A percentile compares a stretch with the other conserved stretches of the same genome.
These are phyloP conservation scores for Eulemur albifrons DNA, from an alignment of 2,797 vertebrate genomes.

Conservation along the genomic window DNA sequence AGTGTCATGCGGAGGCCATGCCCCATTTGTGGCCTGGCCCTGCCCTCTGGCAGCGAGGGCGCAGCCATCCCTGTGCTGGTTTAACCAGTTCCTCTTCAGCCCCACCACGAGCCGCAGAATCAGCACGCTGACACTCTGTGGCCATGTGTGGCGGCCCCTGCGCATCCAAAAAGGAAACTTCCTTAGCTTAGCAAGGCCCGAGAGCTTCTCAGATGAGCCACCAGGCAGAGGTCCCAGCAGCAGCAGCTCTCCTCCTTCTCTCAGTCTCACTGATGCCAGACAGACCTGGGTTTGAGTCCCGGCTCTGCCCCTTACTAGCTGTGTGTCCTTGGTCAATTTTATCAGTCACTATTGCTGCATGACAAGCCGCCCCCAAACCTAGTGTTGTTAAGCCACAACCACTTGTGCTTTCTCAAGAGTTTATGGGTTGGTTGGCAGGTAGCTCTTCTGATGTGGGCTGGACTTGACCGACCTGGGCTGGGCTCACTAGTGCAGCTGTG, in stretches of 20 bases:
- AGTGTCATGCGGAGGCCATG: background rate
- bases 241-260: background rate
- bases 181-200: background rate
- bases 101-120: background rate
- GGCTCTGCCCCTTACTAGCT: background rate
- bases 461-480: background rate
- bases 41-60: background rate
- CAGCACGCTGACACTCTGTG: background rate
- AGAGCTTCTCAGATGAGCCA: background rate
- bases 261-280: background rate
- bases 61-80: background rate
- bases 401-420: background rate
- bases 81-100: background rate
- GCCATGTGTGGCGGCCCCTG: accelerated
- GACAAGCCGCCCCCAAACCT: background rate
- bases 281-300: background rate
- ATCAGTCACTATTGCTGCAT: background rate
- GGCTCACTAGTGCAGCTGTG: background rate
- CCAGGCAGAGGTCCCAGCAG: accelerated
- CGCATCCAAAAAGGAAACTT: background rate
- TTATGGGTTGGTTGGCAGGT: too few relatives aligned
- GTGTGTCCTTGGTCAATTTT: background rate
- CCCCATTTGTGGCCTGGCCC: accelerated
- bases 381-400: background rate
- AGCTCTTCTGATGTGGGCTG: background rate